Evolutionary conservation across 2,797 vertebrate species (phyloP).

Genomic region (Paratrypauchen microcephalus): DNA sequence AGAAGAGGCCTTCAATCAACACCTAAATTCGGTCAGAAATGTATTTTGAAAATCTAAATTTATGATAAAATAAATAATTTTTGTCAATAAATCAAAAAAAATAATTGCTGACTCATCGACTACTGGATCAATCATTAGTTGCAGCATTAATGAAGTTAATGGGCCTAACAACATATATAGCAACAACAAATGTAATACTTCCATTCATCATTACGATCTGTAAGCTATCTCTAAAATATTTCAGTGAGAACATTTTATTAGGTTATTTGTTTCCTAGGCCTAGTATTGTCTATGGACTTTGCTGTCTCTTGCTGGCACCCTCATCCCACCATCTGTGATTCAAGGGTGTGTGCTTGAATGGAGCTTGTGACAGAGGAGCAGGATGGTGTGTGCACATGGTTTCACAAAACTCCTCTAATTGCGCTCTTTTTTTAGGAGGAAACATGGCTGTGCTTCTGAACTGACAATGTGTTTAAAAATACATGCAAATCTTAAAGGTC

Average conservation of each 20-base stretch:
- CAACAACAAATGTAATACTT: neutral
- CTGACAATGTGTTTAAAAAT: slow-evolving; percentile 30
- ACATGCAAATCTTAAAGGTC: no score
- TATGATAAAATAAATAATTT: no score
- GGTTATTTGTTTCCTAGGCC: neutral
- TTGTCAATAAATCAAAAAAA: no score
- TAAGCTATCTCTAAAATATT: no score
- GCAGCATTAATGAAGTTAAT: neutral
- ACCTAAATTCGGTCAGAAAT: no score
- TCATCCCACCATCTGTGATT: slow-evolving; percentile 73
- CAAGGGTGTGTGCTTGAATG: slow-evolving; percentile 37
- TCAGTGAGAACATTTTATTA: neutral
- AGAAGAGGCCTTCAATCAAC: no score
- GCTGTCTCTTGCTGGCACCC: slow-evolving; percentile 57
- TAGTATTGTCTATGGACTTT: slow-evolving; percentile 22
- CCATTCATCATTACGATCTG: neutral
- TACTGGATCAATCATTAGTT: no score
- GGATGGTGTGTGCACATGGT: slow-evolving; percentile 41
- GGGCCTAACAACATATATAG: neutral
- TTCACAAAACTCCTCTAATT: slow-evolving; percentile 70
- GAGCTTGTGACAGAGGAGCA: slow-evolving; percentile 2
- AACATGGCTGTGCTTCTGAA: slow-evolving; percentile 50
- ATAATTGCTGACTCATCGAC: no score
- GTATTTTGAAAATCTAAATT: no score
- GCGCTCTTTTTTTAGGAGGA: slow-evolving; percentile 52